Base-by-base conservation (phyloP, 2,888 invertebrate species). In the Ametastegia equiseti region DNA sequence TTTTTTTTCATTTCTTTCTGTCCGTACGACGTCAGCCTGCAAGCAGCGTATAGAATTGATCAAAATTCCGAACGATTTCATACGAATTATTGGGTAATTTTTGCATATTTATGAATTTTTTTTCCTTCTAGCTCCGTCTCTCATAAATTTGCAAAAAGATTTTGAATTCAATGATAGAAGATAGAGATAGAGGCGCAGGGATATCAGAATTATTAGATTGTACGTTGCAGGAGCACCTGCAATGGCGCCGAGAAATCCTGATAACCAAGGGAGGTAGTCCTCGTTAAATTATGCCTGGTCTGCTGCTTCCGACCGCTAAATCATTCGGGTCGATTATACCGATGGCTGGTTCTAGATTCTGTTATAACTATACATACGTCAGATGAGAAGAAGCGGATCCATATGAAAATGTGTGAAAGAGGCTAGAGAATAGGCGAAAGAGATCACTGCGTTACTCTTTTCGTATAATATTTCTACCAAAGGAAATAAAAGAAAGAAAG, bases 261-360 rank as follows among this genome's bases (percentile, higher is more conserved):
- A n/a, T 7, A 42, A 23, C 69, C 27, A 23, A 45, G 42, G 45
- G 19, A 39, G 47, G 13, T 71, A 23, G 71, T 9, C 42, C 78
- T 78, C 78, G 78, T 78, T 78, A 78, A 78, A 78, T 78, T 63
- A 63, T 78, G 78, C 78, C 23, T 78, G 78, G 60, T 78, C 78
- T 78, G 30, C 60, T 60, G 78, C 78, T 78, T 78, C 60, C 60
- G 54, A 42, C 45, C 60, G 57, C 78, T 57, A 78, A 78, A 78
- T 78, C 78, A 78, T 78, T 78, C 60, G 78, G 78, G 78, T 60
- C 78, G 63, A 78, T 63, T 78, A 63, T 78, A 15, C 60, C 19
- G 78, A 75, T 54, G 33, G 75, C 54, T 75, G 50, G 30, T 11
- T 54, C 50, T 13, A n/a, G 47, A 54, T n/a, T 30, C 9, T 75